A percentile compares a stretch with the other conserved stretches of the same genome.
Conservation (phyloP, 2,797 vertebrate species). For the Poeciliopsis paucimaculata region DNA sequence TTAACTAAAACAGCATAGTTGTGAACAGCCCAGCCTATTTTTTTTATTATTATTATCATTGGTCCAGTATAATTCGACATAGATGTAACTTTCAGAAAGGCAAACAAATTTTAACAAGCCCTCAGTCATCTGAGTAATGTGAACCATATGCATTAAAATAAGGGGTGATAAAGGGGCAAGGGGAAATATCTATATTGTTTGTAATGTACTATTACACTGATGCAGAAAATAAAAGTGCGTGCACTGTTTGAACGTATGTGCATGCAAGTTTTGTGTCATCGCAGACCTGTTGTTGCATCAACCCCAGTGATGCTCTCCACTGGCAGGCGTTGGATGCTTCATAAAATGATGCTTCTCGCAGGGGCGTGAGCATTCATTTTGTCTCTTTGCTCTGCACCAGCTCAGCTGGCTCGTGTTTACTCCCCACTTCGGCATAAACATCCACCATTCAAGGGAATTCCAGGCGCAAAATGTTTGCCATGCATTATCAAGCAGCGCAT, state of each 20-base stretch:
- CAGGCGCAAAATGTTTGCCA: conserved; percentile 37
- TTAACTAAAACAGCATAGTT: neutral
- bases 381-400: conserved; percentile 44
- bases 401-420: conserved; percentile 51
- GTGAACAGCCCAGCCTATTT: neutral
- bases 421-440: conserved; percentile 60
- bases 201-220: neutral
- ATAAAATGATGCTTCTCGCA: conserved; percentile 15
- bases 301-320: conserved; percentile 19
- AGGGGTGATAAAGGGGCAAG: neutral
- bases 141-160: neutral
- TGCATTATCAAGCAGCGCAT: conserved; percentile 49
- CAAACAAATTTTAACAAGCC: neutral
- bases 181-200: neutral
- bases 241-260: neutral
- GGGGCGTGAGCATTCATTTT: conserved; percentile 37
- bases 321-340: conserved; percentile 6
- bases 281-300: conserved; percentile 28
- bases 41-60: neutral
- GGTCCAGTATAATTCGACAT: neutral
- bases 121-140: neutral
- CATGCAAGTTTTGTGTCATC: conserved; percentile 13
- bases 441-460: conserved; percentile 45
- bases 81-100: neutral
- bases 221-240: neutral